Conservation (phyloP, 2,888 invertebrate genomes). For the Drosophila prolongata region DNA sequence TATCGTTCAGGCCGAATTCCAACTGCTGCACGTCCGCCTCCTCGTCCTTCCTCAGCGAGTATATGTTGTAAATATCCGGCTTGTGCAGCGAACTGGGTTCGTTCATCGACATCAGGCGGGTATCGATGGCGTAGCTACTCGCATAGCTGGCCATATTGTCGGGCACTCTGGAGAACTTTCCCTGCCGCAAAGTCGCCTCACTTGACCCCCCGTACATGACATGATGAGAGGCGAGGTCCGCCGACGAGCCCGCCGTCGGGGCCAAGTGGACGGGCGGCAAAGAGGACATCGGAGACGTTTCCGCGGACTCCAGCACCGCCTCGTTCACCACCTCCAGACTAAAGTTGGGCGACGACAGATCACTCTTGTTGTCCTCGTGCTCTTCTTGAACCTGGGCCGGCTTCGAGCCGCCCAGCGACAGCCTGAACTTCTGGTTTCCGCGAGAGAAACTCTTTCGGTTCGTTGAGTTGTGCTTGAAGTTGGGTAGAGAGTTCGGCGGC, state of each 20-base stretch:
- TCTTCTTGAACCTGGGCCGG: constrained; percentile 81
- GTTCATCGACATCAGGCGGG: constrained; percentile 57
- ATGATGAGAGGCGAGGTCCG: constrained; percentile 16
- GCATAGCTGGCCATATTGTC: constrained; percentile 49
- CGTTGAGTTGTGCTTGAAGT: constrained; percentile 88
- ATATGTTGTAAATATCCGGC: constrained; percentile 80
- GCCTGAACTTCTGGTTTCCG: constrained; percentile 83
- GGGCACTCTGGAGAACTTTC: constrained; percentile 45
- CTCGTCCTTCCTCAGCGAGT: constrained; percentile 65
- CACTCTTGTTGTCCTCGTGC: constrained; percentile 80
- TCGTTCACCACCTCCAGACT: constrained; percentile 84
- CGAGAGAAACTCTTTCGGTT: constrained; percentile 89
- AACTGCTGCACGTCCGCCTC: constrained; percentile 68
- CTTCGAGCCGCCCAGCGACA: constrained; percentile 81
- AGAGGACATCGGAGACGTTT: constrained; percentile 56
- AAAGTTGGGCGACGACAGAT: constrained; percentile 82
- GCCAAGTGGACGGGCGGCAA: constrained; percentile 31
- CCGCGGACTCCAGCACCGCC: constrained; percentile 58
- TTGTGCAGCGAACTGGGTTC: constrained; percentile 82
- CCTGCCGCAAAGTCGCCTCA: constrained; percentile 35
- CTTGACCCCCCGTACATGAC: constrained; percentile 23
- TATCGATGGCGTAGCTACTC: constrained; percentile 22
- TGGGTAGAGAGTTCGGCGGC: constrained; percentile 74
- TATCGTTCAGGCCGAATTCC: constrained; percentile 81
- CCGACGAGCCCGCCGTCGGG: constrained; percentile 13